Conservation (phyloP, 1,140 invertebrate species). For the Eciton burchellii region DNA sequence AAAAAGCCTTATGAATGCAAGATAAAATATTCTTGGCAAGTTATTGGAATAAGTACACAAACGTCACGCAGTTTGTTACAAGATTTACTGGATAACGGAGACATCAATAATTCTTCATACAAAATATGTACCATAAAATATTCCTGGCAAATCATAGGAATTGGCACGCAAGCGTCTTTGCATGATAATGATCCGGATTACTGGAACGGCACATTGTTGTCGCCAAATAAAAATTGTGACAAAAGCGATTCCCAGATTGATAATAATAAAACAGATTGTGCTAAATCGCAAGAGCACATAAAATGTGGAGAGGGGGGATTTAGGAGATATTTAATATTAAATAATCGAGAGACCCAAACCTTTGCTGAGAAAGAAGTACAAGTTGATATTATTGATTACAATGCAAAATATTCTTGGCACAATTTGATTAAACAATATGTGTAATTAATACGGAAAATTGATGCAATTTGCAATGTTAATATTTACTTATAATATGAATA, state of each 20-base stretch:
- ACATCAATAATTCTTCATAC: not conserved
- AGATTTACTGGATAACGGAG: conserved; percentile 27
- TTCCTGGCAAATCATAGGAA: conserved; percentile 78
- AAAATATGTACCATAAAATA: conserved; percentile 71
- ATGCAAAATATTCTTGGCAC: conserved; percentile 35
- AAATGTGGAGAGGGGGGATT: not conserved
- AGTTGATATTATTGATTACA: conserved; percentile 30
- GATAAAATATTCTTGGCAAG: conserved; percentile 78
- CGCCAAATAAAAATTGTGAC: conserved; percentile 28
- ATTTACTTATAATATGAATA: not conserved
- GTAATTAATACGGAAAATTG: conserved; percentile 13
- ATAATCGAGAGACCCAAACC: conserved; percentile 69
- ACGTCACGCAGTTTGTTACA: conserved; percentile 67
- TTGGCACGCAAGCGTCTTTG: conserved; percentile 66
- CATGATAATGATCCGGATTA: conserved; percentile 51
- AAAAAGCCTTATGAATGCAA: conserved; percentile 41
- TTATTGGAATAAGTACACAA: conserved; percentile 69
- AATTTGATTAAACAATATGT: conserved; percentile 30
- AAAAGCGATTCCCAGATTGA: not conserved
- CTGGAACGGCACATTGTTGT: conserved; percentile 61
- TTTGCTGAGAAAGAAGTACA: conserved; percentile 64
- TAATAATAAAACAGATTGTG: not conserved
- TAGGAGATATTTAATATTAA: conserved; percentile 56
- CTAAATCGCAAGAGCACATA: not conserved
- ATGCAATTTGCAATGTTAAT: conserved; percentile 22